Conservation (phyloP, 2,888 invertebrate species). For the Gnatocerus cornutus region DNA sequence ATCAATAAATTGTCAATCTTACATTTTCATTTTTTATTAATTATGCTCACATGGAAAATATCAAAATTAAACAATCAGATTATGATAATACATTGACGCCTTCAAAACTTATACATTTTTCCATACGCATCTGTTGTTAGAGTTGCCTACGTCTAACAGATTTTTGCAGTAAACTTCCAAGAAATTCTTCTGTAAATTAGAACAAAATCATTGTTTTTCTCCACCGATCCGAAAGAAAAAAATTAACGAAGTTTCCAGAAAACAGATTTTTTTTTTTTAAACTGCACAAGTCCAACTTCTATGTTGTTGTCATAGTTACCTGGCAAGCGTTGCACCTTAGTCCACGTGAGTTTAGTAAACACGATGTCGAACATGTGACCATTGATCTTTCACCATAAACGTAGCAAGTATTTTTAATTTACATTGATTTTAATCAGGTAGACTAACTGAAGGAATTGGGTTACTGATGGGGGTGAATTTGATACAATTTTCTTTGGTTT, state of each 20-base stretch:
- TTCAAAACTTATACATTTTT: too few species aligned
- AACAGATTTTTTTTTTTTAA: constrained; percentile 24
- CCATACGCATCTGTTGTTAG: background rate
- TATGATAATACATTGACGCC: too few species aligned
- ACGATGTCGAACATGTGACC: constrained; percentile 59
- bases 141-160: constrained; percentile 3
- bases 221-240: too few species aligned
- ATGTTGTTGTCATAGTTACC: constrained; percentile 57
- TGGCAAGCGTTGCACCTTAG: constrained; percentile 51
- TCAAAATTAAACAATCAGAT: too few species aligned
- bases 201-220: background rate
- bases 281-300: constrained; percentile 21
- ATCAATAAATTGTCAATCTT: too few species aligned
- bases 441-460: background rate
- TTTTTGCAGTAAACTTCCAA: background rate
- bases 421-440: constrained; percentile 25
- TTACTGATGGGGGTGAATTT: too few species aligned
- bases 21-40: too few species aligned
- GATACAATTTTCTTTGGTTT: constrained; percentile 13
- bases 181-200: background rate
- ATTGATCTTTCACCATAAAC: constrained; percentile 29
- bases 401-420: constrained; percentile 25
- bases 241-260: background rate
- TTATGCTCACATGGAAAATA: too few species aligned
- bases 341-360: constrained; percentile 58